Base-by-base conservation (phyloP, 2,888 invertebrate genomes). In the Orthonychiurus folsomi region DNA sequence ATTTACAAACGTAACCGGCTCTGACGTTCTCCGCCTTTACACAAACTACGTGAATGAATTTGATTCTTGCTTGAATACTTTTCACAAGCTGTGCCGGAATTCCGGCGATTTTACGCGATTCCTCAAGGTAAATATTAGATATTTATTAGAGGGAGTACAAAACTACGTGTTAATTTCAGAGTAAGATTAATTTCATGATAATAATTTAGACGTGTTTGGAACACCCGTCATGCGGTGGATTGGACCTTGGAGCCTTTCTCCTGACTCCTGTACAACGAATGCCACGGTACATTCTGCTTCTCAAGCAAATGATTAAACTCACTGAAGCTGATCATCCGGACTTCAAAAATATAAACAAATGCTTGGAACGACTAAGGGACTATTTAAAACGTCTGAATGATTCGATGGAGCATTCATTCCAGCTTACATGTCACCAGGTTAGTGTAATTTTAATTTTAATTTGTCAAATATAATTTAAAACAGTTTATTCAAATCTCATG, bases 21-120 rank as follows among this genome's bases (percentile, higher is more conserved):
- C 74, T 54, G 75, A 76, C 65, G 75, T 78, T n/a, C 70, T 79
- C 47, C 66, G 74, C 5, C 71, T 78, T 57, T 80, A 80, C 72
- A 77, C 77, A 54, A 75, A 75, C 50, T 80, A 79, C 66, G 77
- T 78, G 37, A 76, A 76, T 59, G 77, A 78, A 66, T 78, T 79
- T 65, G 78, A 79, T 0, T 75, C 75, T 50, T 76, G 79, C 25
- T 74, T 79, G 48, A 76, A 75, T 63, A 77, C 75, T 27, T 76
- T 79, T 68, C 75, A 76, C 63, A 77, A 76, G 63, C 75, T 76
- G 59, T 76, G 76, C 63, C 70, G 75, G 21, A 74, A 75, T 50
- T 76, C 76, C 2, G 67, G 72, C 12, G 75, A 74, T 12, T 78
- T 79, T 72, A 75, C 76, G 28, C 74, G 75, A 48, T 76, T 78